Conservation (phyloP, 2,113 vertebrate genomes). For the Muntiacus muntjak region DNA sequence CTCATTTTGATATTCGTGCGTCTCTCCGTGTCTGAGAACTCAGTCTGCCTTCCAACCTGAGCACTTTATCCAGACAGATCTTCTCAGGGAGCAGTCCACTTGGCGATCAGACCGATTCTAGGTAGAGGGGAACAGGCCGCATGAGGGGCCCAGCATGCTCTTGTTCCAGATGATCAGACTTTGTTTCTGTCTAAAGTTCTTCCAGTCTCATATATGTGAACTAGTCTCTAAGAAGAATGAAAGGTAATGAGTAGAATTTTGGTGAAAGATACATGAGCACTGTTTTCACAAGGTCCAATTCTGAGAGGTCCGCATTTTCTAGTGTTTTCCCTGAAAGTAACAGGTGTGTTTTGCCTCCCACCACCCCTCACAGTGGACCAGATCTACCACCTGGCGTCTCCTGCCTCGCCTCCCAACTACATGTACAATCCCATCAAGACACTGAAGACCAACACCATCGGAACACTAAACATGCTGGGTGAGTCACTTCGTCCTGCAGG, state of each 20-base stretch:
- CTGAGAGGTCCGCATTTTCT: neutral
- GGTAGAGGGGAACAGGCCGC: neutral
- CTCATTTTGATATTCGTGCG: neutral
- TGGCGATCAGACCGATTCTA: neutral
- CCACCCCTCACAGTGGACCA: constrained; percentile 88
- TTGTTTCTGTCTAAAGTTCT: constrained; percentile 26
- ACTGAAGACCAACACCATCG: constrained; percentile 97
- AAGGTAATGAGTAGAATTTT: neutral
- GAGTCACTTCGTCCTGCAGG: constrained; percentile 68
- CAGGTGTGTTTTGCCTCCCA: neutral
- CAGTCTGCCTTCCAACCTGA: neutral
- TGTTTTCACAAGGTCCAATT: neutral
- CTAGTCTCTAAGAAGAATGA: neutral
- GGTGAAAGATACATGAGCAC: neutral
- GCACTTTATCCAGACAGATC: neutral
- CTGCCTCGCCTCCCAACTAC: constrained; percentile 99
- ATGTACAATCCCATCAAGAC: constrained; percentile 99
- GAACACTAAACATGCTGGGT: constrained; percentile 98
- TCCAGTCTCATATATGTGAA: neutral
- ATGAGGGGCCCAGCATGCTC: neutral
- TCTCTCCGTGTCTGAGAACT: neutral
- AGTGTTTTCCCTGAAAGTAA: constrained; percentile 28
- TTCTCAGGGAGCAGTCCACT: neutral
- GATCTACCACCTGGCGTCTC: constrained; percentile 98
- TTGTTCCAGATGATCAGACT: neutral